Percentiles rank a stretch among this genome's conserved stretches.
phyloP scores from a whole-genome alignment of 2,113 vertebrate species.

The Takifugu flavidus region DNA sequence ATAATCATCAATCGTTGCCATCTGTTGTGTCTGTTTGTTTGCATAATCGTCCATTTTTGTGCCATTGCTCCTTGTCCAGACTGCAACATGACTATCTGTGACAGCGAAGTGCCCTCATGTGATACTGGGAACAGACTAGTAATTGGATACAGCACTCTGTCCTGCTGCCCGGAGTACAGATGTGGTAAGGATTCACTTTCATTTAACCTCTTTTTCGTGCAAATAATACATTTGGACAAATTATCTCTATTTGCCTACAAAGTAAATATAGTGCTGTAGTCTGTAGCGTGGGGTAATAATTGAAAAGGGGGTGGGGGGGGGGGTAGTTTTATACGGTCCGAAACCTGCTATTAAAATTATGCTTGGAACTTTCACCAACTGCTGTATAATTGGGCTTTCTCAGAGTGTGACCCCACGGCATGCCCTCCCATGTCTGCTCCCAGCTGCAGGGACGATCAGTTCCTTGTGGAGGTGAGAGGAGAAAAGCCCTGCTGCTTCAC shows the following conservation, averaged over 20 bases:
- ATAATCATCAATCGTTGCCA: no score
- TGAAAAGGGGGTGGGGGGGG: no score
- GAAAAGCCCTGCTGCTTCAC: constrained; percentile 88
- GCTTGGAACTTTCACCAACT: constrained; percentile 3
- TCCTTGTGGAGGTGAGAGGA: constrained; percentile 85
- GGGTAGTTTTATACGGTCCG: no score
- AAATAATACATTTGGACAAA: background rate
- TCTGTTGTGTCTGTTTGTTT: background rate
- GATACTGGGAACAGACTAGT: constrained; percentile 80
- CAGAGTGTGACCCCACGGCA: constrained; percentile 87
- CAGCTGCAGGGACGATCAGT: constrained; percentile 90
- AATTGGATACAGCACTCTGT: constrained; percentile 80
- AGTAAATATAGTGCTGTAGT: background rate
- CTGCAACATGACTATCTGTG: constrained; percentile 90
- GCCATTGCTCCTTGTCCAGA: constrained; percentile 67
- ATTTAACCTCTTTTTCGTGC: background rate
- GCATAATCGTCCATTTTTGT: background rate
- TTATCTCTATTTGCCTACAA: background rate
- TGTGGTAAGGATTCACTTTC: constrained; percentile 79
- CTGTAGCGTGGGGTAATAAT: no score
- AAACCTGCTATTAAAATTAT: background rate
- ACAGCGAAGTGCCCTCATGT: constrained; percentile 78
- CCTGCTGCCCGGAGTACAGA: constrained; percentile 91
- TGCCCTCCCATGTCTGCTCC: constrained; percentile 78
- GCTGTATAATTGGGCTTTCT: constrained; percentile 29